Evolutionary conservation across 2,888 invertebrate genomes (phyloP).

Genomic region (Dynastes maya): DNA sequence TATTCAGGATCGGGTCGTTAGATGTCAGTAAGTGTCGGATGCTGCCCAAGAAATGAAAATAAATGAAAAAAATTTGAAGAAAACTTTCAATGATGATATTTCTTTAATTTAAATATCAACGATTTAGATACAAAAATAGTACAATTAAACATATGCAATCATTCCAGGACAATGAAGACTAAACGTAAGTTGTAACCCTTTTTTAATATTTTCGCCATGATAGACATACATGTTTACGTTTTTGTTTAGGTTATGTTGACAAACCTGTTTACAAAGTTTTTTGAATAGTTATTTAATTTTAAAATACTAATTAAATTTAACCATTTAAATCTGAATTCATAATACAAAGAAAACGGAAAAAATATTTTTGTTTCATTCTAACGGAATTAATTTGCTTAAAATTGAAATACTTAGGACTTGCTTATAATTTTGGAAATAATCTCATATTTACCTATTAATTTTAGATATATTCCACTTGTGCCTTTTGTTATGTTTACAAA

Average conservation of each 20-base stretch:
- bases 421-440: not conserved
- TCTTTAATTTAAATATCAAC: no score
- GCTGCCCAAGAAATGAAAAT: not conserved
- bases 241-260: conserved; percentile 4
- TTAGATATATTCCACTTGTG: conserved; percentile 39
- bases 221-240: conserved; percentile 4
- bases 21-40: conserved; percentile 4
- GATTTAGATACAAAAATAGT: not conserved
- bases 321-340: no score
- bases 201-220: not conserved
- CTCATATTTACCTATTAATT: not conserved
- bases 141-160: not conserved
- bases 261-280: not conserved
- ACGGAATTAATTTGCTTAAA: no score
- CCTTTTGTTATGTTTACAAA: conserved; percentile 28
- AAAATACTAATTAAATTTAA: not conserved
- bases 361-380: not conserved
- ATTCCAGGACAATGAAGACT: not conserved
- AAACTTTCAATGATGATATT: no score
- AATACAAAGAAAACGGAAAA: no score
- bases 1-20: not conserved
- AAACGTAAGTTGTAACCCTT: conserved; percentile 17
- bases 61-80: not conserved
- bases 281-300: not conserved
- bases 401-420: no score